Conservation (phyloP, 30 jellyfish, hydroid and myxozoan species). For the Sanderia malayensis region DNA sequence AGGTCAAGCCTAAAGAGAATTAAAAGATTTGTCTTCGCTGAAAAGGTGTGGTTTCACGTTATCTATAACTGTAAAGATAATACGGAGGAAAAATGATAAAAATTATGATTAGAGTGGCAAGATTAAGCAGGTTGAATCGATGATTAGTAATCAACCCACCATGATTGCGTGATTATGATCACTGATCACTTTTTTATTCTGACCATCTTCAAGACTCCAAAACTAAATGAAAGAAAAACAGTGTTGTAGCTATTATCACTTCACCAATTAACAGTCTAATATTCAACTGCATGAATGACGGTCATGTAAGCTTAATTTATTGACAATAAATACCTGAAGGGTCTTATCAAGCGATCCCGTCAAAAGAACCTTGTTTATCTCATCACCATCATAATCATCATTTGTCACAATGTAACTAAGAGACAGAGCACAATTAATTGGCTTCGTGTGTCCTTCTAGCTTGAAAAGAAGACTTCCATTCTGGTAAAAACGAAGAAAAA, state of each 20-base stretch:
- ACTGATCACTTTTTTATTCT: slow-evolving; percentile 29
- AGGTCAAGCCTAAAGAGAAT: too few relatives aligned
- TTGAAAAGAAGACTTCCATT: slow-evolving; percentile 59
- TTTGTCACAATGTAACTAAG: slow-evolving; percentile 20
- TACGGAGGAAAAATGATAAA: too few relatives aligned
- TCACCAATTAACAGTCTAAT: too few relatives aligned
- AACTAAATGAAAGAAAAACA: slow-evolving; percentile 26
- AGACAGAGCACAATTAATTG: slow-evolving; percentile 45
- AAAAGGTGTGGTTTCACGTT: too few relatives aligned
- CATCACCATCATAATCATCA: slow-evolving; percentile 19
- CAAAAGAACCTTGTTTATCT: slow-evolving; percentile 23
- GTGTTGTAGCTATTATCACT: too few relatives aligned
- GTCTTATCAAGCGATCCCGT: slow-evolving; percentile 73
- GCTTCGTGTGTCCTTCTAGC: slow-evolving; percentile 66
- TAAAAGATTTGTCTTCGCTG: too few relatives aligned
- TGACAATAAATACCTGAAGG: too few relatives aligned
- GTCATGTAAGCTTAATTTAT: too few relatives aligned
- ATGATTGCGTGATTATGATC: slow-evolving; percentile 40
- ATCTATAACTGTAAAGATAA: too few relatives aligned
- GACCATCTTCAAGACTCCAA: slow-evolving; percentile 55
- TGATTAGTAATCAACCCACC: slow-evolving; percentile 13
- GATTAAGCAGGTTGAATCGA: not conserved
- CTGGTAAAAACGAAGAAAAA: slow-evolving; percentile 35
- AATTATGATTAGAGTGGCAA: too few relatives aligned
- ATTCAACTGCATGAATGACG: too few relatives aligned